phyloP scores from a whole-genome alignment of 2,888 invertebrate species.

The Acleris cristana region DNA sequence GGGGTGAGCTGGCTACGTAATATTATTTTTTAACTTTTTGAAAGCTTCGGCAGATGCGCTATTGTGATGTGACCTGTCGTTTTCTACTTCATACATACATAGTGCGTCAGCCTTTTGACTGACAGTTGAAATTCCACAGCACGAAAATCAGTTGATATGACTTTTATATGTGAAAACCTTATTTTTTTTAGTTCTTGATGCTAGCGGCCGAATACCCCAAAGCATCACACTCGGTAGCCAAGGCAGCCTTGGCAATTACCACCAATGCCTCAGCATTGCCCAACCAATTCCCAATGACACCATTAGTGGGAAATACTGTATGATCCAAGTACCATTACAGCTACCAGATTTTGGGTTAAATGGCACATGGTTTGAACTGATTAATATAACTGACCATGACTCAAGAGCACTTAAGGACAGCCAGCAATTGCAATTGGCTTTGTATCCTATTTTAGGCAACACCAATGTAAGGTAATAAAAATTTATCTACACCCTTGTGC shows the following conservation, averaged over 20 bases:
- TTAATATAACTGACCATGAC: constrained; percentile 2
- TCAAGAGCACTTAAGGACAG: neutral
- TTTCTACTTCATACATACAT: too few relatives aligned
- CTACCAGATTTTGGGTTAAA: constrained; percentile 1
- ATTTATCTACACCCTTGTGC: neutral
- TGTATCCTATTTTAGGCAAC: constrained; percentile 11
- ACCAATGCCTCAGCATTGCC: constrained; percentile 35
- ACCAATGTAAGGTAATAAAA: constrained; percentile 12
- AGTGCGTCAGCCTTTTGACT: too few relatives aligned
- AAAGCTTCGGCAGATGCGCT: too few relatives aligned
- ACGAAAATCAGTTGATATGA: too few relatives aligned
- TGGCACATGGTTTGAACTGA: constrained; percentile 15
- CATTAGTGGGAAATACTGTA: constrained; percentile 37
- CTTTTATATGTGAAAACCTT: too few relatives aligned
- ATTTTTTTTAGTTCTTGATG: constrained; percentile 37
- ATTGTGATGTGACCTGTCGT: too few relatives aligned
- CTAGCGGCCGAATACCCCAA: constrained; percentile 38
- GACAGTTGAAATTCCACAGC: too few relatives aligned
- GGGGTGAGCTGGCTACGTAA: too few relatives aligned
- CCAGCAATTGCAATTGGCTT: constrained; percentile 5
- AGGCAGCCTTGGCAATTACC: constrained; percentile 35
- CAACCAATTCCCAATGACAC: constrained; percentile 28
- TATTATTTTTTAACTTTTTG: too few relatives aligned
- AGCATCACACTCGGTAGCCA: constrained; percentile 25
- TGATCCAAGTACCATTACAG: constrained; percentile 20